Evolutionary conservation across 2,113 vertebrate species (phyloP).

Genomic region (Hippocampus abdominalis): DNA sequence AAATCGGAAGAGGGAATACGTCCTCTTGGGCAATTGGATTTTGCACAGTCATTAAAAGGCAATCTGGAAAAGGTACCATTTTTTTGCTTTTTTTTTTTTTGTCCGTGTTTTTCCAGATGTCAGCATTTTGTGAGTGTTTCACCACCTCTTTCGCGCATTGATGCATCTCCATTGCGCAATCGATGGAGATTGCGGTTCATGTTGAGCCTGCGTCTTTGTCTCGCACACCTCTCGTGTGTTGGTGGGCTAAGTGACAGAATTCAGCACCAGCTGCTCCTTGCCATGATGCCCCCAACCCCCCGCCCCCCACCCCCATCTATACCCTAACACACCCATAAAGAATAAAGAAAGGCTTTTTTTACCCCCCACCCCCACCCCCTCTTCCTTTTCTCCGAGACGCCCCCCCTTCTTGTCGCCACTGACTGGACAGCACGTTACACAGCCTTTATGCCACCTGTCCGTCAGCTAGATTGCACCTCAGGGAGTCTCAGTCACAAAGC

Average conservation of each 20-base stretch:
- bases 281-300: conserved; percentile 23
- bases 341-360: neutral
- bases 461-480: conserved; percentile 67
- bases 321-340: neutral
- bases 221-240: conserved; percentile 18
- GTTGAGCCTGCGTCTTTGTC: conserved; percentile 16
- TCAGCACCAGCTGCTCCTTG: conserved; percentile 71
- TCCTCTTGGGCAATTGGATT: too few species aligned
- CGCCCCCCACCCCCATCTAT: conserved; percentile 16
- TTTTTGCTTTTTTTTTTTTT: too few species aligned
- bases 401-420: conserved; percentile 54
- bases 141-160: neutral
- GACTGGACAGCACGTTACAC: conserved; percentile 66
- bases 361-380: neutral
- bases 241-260: conserved; percentile 64
- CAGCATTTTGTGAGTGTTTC: neutral
- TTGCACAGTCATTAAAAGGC: too few species aligned
- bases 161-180: neutral
- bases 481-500: conserved; percentile 60
- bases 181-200: neutral
- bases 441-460: conserved; percentile 72
- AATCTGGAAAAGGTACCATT: too few species aligned
- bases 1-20: too few species aligned
- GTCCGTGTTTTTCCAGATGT: neutral
- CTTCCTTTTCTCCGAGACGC: conserved; percentile 17